Evolutionary conservation across 1,140 invertebrate genomes (phyloP).

Genomic region (Drosophila littoralis): DNA sequence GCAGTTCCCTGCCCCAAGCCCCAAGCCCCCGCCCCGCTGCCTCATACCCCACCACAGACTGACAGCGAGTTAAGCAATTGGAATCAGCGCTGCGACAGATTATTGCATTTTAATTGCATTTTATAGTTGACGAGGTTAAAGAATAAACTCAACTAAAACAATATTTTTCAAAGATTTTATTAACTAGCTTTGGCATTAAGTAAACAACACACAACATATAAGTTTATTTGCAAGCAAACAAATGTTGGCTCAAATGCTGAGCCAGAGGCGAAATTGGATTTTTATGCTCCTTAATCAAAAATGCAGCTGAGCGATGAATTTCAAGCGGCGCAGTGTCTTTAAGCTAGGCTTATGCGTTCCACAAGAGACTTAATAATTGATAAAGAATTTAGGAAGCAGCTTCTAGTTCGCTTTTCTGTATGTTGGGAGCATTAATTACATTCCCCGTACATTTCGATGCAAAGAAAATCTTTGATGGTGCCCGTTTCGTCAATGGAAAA

Average conservation of each 20-base stretch:
- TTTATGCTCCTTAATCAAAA: slow-evolving; percentile 43
- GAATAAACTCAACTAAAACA: slow-evolving; percentile 36
- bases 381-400: not conserved
- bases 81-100: slow-evolving; percentile 34
- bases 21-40: not conserved
- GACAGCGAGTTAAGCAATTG: slow-evolving; percentile 16
- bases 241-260: slow-evolving; percentile 62
- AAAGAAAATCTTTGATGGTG: slow-evolving; percentile 4
- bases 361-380: not conserved
- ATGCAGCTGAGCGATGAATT: slow-evolving; percentile 44
- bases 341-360: no score
- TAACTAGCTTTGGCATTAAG: slow-evolving; percentile 65
- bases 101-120: slow-evolving; percentile 53
- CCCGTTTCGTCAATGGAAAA: slow-evolving; percentile 4
- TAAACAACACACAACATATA: slow-evolving; percentile 63
- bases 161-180: slow-evolving; percentile 68
- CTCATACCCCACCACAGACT: slow-evolving; percentile 5
- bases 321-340: not conserved
- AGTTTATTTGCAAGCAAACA: slow-evolving; percentile 46
- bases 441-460: not conserved
- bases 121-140: not conserved
- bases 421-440: slow-evolving; percentile 24
- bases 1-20: not conserved
- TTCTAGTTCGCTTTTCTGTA: not conserved
- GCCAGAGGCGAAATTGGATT: slow-evolving; percentile 51